phyloP scores from a whole-genome alignment of 2,888 invertebrate genomes.

The Agrochola circellaris region DNA sequence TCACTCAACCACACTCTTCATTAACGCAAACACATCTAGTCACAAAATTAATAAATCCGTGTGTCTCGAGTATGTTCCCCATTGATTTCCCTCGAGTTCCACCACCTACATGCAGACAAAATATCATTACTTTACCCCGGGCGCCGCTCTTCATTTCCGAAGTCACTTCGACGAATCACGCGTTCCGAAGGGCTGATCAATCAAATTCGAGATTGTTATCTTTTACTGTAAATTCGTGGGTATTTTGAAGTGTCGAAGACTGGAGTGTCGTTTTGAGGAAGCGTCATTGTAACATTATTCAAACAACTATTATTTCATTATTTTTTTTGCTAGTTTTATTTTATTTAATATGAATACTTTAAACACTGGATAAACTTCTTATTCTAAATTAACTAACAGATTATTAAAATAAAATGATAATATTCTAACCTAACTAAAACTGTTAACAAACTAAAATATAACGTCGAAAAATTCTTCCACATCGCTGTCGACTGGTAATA shows the following conservation, averaged over 20 bases:
- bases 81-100: slow-evolving; percentile 71
- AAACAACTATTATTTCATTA: neutral
- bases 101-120: slow-evolving; percentile 50
- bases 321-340: no score
- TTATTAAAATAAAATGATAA: no score
- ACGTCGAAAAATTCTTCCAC: no score
- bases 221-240: slow-evolving; percentile 11
- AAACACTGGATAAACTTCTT: no score
- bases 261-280: neutral
- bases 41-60: slow-evolving; percentile 32
- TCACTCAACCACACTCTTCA: slow-evolving; percentile 18
- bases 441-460: no score
- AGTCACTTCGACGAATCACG: slow-evolving; percentile 45
- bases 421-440: no score
- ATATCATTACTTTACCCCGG: slow-evolving; percentile 58
- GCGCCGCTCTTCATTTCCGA: slow-evolving; percentile 61
- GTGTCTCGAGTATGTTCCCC: slow-evolving; percentile 35
- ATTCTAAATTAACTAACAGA: no score
- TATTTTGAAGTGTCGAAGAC: slow-evolving; percentile 7
- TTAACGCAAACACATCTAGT: slow-evolving; percentile 42
- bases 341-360: no score
- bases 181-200: slow-evolving; percentile 53
- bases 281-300: neutral
- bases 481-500: no score
- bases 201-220: slow-evolving; percentile 53